Evolutionary conservation across 2,113 vertebrate species (phyloP).

Genomic region (Catagonus wagneri): DNA sequence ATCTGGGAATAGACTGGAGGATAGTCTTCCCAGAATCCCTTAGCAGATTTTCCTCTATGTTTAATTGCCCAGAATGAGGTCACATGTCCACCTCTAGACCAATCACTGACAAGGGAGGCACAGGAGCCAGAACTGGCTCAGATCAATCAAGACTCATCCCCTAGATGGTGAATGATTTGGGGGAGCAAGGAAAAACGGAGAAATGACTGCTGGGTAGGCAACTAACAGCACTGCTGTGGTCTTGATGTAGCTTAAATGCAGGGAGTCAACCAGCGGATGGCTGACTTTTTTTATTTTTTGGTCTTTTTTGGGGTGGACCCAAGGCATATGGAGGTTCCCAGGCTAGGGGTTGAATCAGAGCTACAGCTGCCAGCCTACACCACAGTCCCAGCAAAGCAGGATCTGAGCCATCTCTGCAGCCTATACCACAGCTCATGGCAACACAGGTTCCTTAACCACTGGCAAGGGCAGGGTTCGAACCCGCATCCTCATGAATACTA

Average conservation of each 20-base stretch:
- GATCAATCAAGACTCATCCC: not conserved
- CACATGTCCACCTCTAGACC: not conserved
- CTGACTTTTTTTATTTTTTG: too few species aligned
- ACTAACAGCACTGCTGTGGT: fast-evolving
- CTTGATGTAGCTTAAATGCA: not conserved
- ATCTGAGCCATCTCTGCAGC: too few species aligned
- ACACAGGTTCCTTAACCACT: too few species aligned
- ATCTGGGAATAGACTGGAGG: not conserved
- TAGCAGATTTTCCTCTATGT: not conserved
- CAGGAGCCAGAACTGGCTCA: not conserved
- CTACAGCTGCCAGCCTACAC: too few species aligned
- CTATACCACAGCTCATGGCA: too few species aligned
- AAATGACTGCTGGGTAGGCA: not conserved
- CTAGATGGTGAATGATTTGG: not conserved
- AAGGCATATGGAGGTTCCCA: too few species aligned
- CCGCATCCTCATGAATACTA: too few species aligned
- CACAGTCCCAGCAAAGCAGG: too few species aligned
- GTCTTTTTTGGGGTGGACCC: too few species aligned
- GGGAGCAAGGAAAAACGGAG: not conserved
- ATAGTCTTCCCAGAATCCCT: not conserved
- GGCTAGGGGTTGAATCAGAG: too few species aligned
- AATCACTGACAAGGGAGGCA: not conserved
- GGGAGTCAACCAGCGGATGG: not conserved
- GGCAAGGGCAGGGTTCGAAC: too few species aligned
- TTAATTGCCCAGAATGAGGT: not conserved